Evolutionary conservation across 2,888 invertebrate genomes (phyloP), one percentile per base, ranked within the genome.

Genomic region (Isoperla grammatica): DNA sequence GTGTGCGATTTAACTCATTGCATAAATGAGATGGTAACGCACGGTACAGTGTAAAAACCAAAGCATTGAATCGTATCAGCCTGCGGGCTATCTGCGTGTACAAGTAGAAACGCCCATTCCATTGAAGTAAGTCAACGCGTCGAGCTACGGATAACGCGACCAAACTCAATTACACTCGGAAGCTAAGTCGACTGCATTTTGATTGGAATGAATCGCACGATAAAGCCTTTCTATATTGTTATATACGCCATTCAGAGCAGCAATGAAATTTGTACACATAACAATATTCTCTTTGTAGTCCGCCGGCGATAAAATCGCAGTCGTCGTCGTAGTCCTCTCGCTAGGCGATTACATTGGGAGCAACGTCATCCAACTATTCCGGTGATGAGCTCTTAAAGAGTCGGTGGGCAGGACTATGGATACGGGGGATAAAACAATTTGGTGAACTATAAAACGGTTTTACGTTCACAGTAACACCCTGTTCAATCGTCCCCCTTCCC

Each of bases 351-450:
- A 11, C 53, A 4, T 4, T 40, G 42, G 4, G 42, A n/a, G n/a
- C n/a, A n/a, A n/a, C 42, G 42, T 13, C 15, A 5, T 12, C n/a
- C 12, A 40, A 15, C 42, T 11, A 17, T 13, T 45, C 45, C 45
- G 15, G 11, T 45, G 45, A 45, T 45, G 45, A 45, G 11, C 45
- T 11, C 19, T 19, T 45, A 13, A 15, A 15, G 40, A 19, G 11
- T 19, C 19, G n/a, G 17, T 45, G 17, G 2, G 19, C 29, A 39
- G 49, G 5, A 29, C 15, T n/a, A n/a, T n/a, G n/a, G n/a, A n/a
- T n/a, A n/a, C 22, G 29, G 49, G 53, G 53, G 19, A 15, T 46
- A 58, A 54, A 54, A 59, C 59, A 59, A 59, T 59, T 59, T 59
- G 37, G 59, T 45, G 13, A 46, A 19, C 45, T 15, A 45, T 54